Percentiles rank a stretch among this genome's conserved stretches.
Evolutionary conservation across 53 echinoderm and acorn worm genomes (phyloP).

Genomic region (Holothuria leucospilota): DNA sequence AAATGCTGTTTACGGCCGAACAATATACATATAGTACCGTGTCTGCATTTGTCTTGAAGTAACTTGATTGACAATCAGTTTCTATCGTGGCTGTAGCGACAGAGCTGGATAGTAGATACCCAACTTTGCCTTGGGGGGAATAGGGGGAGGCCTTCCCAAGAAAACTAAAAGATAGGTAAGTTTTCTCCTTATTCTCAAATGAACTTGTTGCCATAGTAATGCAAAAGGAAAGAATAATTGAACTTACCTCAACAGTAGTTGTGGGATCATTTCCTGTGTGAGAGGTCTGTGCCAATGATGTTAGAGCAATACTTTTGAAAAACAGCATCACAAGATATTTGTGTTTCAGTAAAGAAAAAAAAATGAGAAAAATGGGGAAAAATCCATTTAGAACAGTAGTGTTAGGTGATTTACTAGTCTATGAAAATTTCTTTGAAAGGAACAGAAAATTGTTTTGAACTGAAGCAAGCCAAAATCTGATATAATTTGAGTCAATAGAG

Average conservation of each 20-base stretch:
- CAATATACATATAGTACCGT: no score
- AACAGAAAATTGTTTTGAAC: no score
- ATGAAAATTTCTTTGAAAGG: no score
- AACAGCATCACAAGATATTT: not conserved
- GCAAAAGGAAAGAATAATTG: conserved; percentile 33
- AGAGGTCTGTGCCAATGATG: not conserved
- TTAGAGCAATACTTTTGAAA: no score
- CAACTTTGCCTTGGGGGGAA: conserved; percentile 1
- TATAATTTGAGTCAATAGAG: no score
- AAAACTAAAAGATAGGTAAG: not conserved
- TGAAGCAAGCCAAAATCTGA: no score
- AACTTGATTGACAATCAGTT: no score
- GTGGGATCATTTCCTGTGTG: not conserved
- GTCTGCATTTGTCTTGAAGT: no score
- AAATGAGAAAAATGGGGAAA: conserved; percentile 3
- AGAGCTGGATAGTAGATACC: no score
- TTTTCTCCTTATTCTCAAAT: conserved; percentile 32
- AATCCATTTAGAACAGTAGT: not conserved
- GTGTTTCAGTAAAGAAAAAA: not conserved
- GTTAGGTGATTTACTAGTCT: not conserved
- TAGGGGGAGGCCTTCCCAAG: not conserved
- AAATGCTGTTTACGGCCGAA: no score
- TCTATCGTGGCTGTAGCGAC: no score
- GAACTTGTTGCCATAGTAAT: conserved; percentile 26
- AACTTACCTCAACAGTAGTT: conserved; percentile 15